Evolutionary conservation across 1,140 invertebrate genomes (phyloP).

Genomic region (Halyomorpha halys): DNA sequence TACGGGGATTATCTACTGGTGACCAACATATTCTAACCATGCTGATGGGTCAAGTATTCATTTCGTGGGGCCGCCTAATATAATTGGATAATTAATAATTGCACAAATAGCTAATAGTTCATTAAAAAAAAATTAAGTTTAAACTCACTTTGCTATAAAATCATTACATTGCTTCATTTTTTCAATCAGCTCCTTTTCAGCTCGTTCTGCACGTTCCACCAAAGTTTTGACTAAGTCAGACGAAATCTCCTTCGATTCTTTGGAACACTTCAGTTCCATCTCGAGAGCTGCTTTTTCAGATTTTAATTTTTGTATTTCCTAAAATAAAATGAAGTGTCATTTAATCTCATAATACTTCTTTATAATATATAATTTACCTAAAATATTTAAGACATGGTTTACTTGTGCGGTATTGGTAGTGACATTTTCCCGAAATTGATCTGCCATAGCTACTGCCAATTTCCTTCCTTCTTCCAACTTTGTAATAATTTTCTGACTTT

Average conservation of each 20-base stretch:
- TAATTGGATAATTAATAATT: no score
- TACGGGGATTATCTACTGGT: no score
- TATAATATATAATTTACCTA: no score
- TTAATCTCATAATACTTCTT: no score
- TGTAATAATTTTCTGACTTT: background rate
- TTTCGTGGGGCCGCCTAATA: no score
- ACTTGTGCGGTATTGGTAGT: background rate
- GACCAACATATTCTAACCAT: no score
- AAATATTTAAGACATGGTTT: background rate
- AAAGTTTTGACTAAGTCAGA: background rate
- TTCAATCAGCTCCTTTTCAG: background rate
- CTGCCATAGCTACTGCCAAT: background rate
- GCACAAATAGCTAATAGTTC: no score
- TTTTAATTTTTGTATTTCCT: background rate
- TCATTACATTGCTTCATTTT: constrained; percentile 10
- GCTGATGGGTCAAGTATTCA: no score
- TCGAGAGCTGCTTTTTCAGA: background rate
- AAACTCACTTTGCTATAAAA: background rate
- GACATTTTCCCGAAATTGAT: background rate
- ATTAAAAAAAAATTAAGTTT: background rate
- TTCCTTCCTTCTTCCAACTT: constrained; percentile 1
- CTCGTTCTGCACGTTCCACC: background rate
- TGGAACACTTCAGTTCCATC: background rate
- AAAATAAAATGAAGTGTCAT: background rate
- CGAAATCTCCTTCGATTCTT: background rate